Base-by-base conservation (phyloP, 2,888 invertebrate genomes). In the Perdita meconis region DNA sequence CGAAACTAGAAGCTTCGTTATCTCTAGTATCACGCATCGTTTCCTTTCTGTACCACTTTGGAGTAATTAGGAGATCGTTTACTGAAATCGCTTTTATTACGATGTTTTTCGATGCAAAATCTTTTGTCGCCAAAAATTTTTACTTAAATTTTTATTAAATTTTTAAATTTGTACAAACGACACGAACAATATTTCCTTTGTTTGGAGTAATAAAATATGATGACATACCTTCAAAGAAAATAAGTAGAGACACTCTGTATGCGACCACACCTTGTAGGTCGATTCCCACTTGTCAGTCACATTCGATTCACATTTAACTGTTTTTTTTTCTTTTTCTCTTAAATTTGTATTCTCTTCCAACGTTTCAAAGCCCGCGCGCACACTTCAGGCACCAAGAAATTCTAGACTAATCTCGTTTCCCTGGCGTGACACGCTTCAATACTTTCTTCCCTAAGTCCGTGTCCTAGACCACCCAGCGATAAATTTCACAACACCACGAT, bases 331-430 rank as follows among this genome's bases (percentile, higher is more conserved):
- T 47, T 47, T 10, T 47, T 22, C 19, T 19, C 47, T 19, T 16
- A 47, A 47, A 47, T 47, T 47, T 47, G 47, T 47, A 47, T 47
- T 47, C 47, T 10, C 10, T 22, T 10, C 47, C 12, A 47, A 19
- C 19, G 19, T 19, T 47, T 47, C 6, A 16, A 47, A 44, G 1
- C 10, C 5, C 16, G 47, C 47, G 10, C 12, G 22, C 47, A 61
- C 19, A 61, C 60, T 61, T 61, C 30, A 47, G 47, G 34, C 47
- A 13, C n/a, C 22, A 24, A 19, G 60, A 61, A 61, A 61, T 19
- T 61, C 47, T 47, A 61, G 34, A 47, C 60, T 10, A 61, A 47
- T 47, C 60, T 44, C 34, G 47, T 47, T 47, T 36, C 60, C 22
- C 24, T 22, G 30, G 22, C 44, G 22, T 44, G 60, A 22, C 36